Base-by-base conservation (phyloP, 2,888 invertebrate genomes). In the Ormia ochracea region DNA sequence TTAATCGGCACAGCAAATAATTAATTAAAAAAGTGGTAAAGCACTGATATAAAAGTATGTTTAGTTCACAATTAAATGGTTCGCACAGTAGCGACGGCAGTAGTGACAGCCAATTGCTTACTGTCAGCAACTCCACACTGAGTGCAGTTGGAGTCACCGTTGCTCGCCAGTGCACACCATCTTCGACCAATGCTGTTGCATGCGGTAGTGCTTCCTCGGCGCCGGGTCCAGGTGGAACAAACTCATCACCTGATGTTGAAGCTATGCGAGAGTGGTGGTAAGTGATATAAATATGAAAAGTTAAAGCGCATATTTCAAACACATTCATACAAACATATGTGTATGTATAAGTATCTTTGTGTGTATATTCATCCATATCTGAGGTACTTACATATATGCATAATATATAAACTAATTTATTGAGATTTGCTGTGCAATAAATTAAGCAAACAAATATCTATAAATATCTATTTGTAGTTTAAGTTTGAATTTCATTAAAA, bases 191-290 rank as follows among this genome's bases (percentile, higher is more conserved):
- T 81, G 82, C 81, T 52, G 86, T 85, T 7, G 26, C 77, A 0
- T 81, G 82, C 10, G 81, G 83, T n/a, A 83, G 52, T 74, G 82
- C 82, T 17, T 87, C 87, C 4, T 87, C 87, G 12, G 87, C 88
- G 7, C 86, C 86, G 12, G 86, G 86, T 3, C 84, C 86, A 43
- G 83, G 84, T 4, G 68, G 79, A 31, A 82, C 84, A 70, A 83
- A 65, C 70, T 82, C 68, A 50, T 84, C 85, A 4, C 85, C 85
- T 59, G 89, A 90, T 72, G 86, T 87, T 31, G 88, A 89, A 81
- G 86, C 87, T 5, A 89, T 89, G 88, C 85, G 87, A 68, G 88
- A 88, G 85, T 90, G 89, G 90, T 89, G 89, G 89, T 89, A 87
- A 87, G 87, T 86, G 14, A 36, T 17, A 7, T 17, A 4, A 36